A percentile compares a stretch with the other conserved stretches of the same genome.
Evolutionary conservation across 2,888 invertebrate species (phyloP).

Genomic region (Sarcophaga subvicina): DNA sequence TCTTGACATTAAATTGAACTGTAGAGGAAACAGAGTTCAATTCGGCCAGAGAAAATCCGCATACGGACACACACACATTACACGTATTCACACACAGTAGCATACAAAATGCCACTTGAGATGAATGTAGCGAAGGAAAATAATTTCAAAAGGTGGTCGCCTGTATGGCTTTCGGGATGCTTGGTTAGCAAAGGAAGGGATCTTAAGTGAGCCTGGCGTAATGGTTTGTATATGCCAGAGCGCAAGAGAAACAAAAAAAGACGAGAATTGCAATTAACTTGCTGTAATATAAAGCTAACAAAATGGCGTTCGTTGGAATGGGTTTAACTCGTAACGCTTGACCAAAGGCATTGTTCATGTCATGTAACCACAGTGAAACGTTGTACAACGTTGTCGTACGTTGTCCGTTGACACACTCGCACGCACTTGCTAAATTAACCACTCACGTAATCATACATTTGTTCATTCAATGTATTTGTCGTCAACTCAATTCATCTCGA

Average conservation of each 20-base stretch:
- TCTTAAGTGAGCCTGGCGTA: slow-evolving; percentile 34
- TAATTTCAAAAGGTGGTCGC: not conserved
- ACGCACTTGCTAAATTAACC: not conserved
- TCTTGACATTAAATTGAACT: slow-evolving; percentile 66
- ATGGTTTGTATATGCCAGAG: slow-evolving; percentile 16
- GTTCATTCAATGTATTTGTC: slow-evolving; percentile 3
- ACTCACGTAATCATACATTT: not conserved
- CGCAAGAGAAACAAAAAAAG: not conserved
- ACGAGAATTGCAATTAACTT: slow-evolving; percentile 64
- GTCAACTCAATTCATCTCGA: slow-evolving; percentile 6
- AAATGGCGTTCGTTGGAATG: slow-evolving; percentile 48
- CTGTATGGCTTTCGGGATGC: not conserved
- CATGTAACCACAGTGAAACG: slow-evolving; percentile 59
- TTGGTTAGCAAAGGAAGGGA: slow-evolving; percentile 11
- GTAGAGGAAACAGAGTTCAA: slow-evolving; percentile 51
- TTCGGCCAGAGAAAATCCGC: slow-evolving; percentile 48
- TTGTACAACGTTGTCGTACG: slow-evolving; percentile 40
- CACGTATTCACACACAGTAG: not conserved
- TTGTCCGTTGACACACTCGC: not conserved
- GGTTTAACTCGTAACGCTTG: slow-evolving; percentile 56
- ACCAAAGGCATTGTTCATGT: slow-evolving; percentile 62
- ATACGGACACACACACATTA: not conserved
- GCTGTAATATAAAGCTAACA: slow-evolving; percentile 59
- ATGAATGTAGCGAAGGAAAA: not conserved
- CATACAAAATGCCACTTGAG: slow-evolving; percentile 24